phyloP scores from a whole-genome alignment of 2,113 vertebrate species.

The Cranoglanis bouderius region DNA sequence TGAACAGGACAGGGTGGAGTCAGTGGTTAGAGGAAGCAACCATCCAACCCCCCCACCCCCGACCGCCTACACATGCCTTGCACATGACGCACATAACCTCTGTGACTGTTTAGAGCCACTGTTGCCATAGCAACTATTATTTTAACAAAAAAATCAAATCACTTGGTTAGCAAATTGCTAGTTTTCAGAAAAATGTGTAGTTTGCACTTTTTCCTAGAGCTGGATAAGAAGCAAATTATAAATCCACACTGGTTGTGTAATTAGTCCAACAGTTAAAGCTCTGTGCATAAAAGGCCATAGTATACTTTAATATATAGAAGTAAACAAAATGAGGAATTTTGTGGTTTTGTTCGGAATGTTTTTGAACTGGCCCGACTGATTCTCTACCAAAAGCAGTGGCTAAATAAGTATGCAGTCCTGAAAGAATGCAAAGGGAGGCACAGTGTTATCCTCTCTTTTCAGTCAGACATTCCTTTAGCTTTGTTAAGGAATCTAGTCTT shows the following conservation, averaged over 20 bases:
- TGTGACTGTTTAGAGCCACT: slow-evolving; percentile 57
- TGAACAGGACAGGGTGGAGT: not conserved
- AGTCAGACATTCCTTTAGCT: slow-evolving; percentile 29
- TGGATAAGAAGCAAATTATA: not conserved
- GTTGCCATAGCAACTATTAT: slow-evolving; percentile 65
- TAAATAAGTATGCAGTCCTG: not conserved
- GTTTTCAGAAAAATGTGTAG: not conserved
- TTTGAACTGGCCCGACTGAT: not conserved
- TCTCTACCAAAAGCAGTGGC: not conserved
- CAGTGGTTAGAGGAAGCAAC: slow-evolving; percentile 17
- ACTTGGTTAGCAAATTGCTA: not conserved
- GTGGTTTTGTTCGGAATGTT: too few species aligned
- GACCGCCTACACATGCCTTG: slow-evolving; percentile 39
- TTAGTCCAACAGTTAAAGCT: not conserved
- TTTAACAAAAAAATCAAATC: not conserved
- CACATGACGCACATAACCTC: slow-evolving; percentile 66
- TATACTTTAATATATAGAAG: not conserved
- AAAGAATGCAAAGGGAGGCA: slow-evolving; percentile 25
- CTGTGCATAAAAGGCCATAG: not conserved
- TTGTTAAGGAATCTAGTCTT: slow-evolving; percentile 28
- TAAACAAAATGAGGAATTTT: not conserved
- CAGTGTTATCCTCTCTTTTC: slow-evolving; percentile 4
- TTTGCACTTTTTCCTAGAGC: not conserved
- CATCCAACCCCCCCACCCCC: not conserved
- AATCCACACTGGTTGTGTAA: too few species aligned